Evolutionary conservation across 2,888 invertebrate species (phyloP), one percentile per base, ranked within the genome.

Genomic region (Icerya purchasi): DNA sequence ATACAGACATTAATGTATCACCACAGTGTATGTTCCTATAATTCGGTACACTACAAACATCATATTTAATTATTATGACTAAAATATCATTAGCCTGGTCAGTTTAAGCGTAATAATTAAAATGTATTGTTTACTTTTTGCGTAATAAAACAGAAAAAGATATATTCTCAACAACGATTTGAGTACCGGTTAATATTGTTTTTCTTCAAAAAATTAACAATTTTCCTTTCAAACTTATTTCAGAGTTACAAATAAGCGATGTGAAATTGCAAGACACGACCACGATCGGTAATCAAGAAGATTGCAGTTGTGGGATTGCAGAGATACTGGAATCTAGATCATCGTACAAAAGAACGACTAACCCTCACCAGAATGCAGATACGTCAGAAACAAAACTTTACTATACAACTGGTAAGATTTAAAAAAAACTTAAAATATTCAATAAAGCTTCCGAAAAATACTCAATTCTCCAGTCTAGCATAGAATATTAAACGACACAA

Each of bases 221-320:
- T n/a, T n/a, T n/a, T n/a, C n/a, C n/a, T n/a, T n/a, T n/a, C n/a
- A n/a, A n/a, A n/a, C n/a, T n/a, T n/a, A 53, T 65, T n/a, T 56
- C 55, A 23, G 61, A 61, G 20, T 20, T 22, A 1, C 49, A 14
- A 22, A 36, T 22, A 2, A 24, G 20, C 10, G 58, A 54, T 25
- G 21, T 24, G 2, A 52, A 53, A 53, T 50, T 51, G 18, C 20
- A 51, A 10, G 53, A 23, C 8, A 53, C 23, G 8, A 50, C 61
- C 36, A 57, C 57, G 20, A 22, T 64, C 5, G 57, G 59, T 21
- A 58, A 63, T 53, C 73, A 74, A 68, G 81, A 82, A 66, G 82
- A 82, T 68, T 82, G 82, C 68, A 81, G 78, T 61, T 82, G 82
- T 70, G 81, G 81, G 57, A 75, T 82, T 57, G 77, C 77, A 56